phyloP scores from a whole-genome alignment of 2,113 vertebrate species.

The Malurus cyaneus region DNA sequence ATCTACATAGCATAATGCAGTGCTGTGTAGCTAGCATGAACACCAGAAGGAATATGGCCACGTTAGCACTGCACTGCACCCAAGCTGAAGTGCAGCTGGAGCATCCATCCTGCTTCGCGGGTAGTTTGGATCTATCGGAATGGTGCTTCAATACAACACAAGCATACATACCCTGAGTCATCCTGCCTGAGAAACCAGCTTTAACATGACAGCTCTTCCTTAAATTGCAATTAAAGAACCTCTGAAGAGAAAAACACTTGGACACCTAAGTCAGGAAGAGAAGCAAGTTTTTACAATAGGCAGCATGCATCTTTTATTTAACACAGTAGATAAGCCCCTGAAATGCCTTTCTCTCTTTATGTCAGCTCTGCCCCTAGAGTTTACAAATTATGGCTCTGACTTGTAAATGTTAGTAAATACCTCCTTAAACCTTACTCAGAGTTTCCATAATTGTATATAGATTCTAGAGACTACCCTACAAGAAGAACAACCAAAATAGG shows the following conservation, averaged over 20 bases:
- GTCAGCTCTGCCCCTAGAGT: not conserved
- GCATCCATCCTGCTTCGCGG: not conserved
- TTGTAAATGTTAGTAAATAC: constrained; percentile 11
- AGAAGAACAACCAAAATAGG: not conserved
- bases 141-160: fast-evolving
- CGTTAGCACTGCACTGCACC: not conserved
- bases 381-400: not conserved
- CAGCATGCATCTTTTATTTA: not conserved
- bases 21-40: not conserved
- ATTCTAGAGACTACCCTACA: not conserved
- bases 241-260: not conserved
- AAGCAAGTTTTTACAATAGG: not conserved
- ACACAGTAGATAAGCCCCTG: not conserved
- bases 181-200: not conserved
- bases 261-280: not conserved
- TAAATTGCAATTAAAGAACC: not conserved
- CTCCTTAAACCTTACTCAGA: not conserved
- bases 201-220: not conserved
- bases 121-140: not conserved
- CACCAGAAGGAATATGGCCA: not conserved
- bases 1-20: not conserved
- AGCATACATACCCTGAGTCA: not conserved
- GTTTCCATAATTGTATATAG: not conserved
- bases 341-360: not conserved
- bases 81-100: not conserved